Conservation (phyloP, 2,113 vertebrate species). For the Crotalus tigris region DNA sequence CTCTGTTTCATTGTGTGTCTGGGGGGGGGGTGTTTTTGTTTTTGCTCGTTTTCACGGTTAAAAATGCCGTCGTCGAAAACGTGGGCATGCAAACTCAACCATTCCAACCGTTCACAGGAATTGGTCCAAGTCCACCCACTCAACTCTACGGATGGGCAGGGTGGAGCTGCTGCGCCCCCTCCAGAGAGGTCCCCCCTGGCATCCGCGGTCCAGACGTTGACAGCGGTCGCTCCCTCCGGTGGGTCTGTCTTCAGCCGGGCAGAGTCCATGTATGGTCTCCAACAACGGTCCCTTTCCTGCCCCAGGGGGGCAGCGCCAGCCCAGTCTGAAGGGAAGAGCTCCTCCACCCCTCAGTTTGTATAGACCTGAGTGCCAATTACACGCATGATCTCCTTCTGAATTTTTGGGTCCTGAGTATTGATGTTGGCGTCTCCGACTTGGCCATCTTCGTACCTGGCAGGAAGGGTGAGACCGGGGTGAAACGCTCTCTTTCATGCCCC, state of each 20-base stretch:
- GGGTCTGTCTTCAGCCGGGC: neutral
- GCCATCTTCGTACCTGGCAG: conserved; percentile 91
- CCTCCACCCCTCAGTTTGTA: conserved; percentile 82
- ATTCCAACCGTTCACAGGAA: neutral
- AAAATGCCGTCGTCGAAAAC: neutral
- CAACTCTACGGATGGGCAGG: neutral
- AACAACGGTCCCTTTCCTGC: neutral
- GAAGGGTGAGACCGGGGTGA: neutral
- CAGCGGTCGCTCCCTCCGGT: conserved; percentile 18
- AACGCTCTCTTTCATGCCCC: too few relatives aligned
- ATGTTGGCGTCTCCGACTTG: conserved; percentile 99
- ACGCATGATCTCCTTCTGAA: conserved; percentile 99
- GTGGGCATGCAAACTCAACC: conserved; percentile 12
- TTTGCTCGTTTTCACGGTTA: neutral
- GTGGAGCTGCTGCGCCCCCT: neutral
- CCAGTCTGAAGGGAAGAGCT: conserved; percentile 27
- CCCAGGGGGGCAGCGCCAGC: conserved; percentile 17
- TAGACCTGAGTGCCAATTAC: conserved; percentile 99
- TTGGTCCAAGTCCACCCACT: neutral
- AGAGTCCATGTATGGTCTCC: neutral
- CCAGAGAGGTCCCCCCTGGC: neutral
- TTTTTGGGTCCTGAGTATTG: conserved; percentile 99
- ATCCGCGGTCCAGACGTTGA: conserved; percentile 43
- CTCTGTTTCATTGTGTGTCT: neutral
- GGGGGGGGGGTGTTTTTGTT: neutral